Conservation (phyloP, 2,797 vertebrate genomes). For the Spinus olivaceus region DNA sequence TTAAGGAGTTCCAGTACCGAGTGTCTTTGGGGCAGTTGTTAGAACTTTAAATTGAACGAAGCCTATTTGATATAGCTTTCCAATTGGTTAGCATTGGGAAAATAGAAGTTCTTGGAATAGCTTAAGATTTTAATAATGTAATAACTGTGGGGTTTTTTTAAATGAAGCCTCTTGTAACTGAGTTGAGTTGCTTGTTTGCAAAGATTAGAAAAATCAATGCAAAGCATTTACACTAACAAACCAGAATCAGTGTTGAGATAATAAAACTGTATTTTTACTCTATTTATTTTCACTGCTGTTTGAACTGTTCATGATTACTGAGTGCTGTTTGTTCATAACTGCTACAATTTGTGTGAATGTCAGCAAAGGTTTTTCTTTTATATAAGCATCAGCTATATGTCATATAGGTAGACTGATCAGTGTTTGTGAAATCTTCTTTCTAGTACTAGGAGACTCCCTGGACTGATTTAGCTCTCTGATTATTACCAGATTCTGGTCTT, state of each 20-base stretch:
- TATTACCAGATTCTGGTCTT: background rate
- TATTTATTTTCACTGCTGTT: background rate
- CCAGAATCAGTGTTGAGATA: background rate
- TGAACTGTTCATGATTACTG: background rate
- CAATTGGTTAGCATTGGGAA: background rate
- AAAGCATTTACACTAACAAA: conserved; percentile 18
- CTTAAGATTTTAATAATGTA: conserved; percentile 55
- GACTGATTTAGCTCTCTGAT: background rate
- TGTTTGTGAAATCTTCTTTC: background rate
- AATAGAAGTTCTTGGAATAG: background rate
- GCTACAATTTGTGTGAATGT: background rate
- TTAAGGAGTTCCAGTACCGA: background rate
- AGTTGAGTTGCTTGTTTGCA: conserved; percentile 44
- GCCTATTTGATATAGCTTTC: background rate
- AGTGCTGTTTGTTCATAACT: background rate
- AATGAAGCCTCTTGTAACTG: conserved; percentile 35
- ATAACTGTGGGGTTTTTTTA: conserved; percentile 25
- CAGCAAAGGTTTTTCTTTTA: background rate
- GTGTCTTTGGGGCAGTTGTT: background rate
- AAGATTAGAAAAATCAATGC: conserved; percentile 36
- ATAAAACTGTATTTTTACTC: conserved; percentile 31
- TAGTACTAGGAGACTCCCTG: background rate
- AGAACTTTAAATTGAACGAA: background rate
- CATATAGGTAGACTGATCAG: background rate
- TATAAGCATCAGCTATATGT: background rate